Percentiles rank a stretch among this genome's conserved stretches.
Conservation (phyloP, 23 tunicate genomes). For the Halocynthia roretzi region DNA sequence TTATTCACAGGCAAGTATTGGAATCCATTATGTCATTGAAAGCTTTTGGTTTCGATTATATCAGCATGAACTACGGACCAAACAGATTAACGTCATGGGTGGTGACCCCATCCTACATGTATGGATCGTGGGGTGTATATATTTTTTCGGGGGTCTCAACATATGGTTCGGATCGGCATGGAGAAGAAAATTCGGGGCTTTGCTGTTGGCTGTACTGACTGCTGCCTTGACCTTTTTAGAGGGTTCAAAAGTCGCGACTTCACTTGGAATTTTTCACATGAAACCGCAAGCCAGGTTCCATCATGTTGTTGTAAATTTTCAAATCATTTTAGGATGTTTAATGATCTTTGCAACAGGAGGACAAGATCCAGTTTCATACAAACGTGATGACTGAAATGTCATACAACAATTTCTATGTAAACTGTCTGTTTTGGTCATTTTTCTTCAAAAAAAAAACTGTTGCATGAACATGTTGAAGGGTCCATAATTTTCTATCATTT, state of each 20-base stretch:
- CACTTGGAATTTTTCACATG: constrained; percentile 42
- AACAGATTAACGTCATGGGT: constrained; percentile 48
- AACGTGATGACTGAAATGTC: neutral
- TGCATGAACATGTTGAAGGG: too few species aligned
- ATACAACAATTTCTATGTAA: neutral
- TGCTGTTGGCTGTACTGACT: constrained; percentile 39
- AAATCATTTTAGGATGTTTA: constrained; percentile 29
- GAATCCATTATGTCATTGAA: constrained; percentile 55
- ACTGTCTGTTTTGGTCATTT: too few species aligned
- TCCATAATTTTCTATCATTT: too few species aligned
- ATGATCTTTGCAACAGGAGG: constrained; percentile 36
- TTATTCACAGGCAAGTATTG: constrained; percentile 51
- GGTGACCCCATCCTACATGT: constrained; percentile 50
- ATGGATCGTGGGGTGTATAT: constrained; percentile 39
- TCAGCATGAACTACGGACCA: constrained; percentile 31
- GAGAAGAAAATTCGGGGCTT: constrained; percentile 40
- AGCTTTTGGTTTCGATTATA: constrained; percentile 47
- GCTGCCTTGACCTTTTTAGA: constrained; percentile 35
- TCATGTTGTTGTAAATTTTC: constrained; percentile 49
- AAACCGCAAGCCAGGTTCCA: constrained; percentile 55
- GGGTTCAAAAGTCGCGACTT: constrained; percentile 38
- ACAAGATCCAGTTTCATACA: constrained; percentile 18
- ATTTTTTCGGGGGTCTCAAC: constrained; percentile 22
- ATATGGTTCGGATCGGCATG: constrained; percentile 35
- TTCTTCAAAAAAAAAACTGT: too few species aligned